A percentile compares a stretch with the other conserved stretches of the same genome.
Conservation (phyloP, 2,888 invertebrate genomes). For the Pterostichus niger region DNA sequence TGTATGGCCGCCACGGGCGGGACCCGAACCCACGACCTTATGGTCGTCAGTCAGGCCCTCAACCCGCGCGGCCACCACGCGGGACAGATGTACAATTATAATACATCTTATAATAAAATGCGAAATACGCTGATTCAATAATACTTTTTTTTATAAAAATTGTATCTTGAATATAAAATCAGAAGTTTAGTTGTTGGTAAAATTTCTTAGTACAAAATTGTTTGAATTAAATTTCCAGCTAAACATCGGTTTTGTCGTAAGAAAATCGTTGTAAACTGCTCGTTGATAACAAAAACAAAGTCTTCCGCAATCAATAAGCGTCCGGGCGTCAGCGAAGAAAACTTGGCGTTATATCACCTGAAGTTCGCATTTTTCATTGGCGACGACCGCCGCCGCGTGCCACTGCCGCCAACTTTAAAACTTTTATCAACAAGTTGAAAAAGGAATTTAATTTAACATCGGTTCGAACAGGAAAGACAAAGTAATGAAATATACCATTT, state of each 20-base stretch:
- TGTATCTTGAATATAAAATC: no score
- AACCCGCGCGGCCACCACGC: no score
- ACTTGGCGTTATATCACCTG: conserved; percentile 65
- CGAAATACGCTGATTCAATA: no score
- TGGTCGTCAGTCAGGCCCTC: no score
- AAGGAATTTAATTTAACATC: conserved; percentile 65
- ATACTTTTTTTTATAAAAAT: no score
- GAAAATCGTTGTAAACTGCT: background rate
- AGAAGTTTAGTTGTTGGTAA: no score
- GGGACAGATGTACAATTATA: no score
- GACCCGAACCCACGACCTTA: no score
- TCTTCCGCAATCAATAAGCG: conserved; percentile 17
- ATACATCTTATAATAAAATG: no score
- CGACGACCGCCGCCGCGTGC: conserved; percentile 14
- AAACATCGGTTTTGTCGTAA: background rate
- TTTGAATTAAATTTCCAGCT: no score
- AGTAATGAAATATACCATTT: conserved; percentile 67
- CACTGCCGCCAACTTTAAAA: conserved; percentile 59
- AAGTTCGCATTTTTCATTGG: conserved; percentile 65
- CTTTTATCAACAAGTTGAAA: conserved; percentile 65
- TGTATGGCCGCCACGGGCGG: no score
- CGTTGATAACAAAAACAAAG: conserved; percentile 24
- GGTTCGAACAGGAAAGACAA: conserved; percentile 64
- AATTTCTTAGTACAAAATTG: no score
- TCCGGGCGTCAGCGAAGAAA: conserved; percentile 28